These are phyloP conservation scores for Scytalopus superciliaris DNA, from an alignment of 2,113 vertebrate species.

Conservation along the genomic window DNA sequence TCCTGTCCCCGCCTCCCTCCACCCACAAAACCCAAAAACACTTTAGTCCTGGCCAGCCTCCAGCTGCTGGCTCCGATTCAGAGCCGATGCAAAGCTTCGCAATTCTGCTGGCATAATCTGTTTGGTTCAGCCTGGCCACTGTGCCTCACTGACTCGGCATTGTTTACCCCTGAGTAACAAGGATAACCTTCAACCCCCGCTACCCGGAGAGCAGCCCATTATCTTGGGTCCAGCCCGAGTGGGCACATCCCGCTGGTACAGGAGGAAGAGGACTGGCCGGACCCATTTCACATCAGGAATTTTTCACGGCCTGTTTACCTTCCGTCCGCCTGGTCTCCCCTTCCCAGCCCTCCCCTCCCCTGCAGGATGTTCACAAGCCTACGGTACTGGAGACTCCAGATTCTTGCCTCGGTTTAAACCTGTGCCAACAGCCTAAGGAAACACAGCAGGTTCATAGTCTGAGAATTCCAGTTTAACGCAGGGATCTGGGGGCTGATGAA, in stretches of 20 bases:
- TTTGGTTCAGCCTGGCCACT: slow-evolving; percentile 70
- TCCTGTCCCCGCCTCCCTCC: slow-evolving; percentile 76
- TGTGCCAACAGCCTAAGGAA: slow-evolving; percentile 52
- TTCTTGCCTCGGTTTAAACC: slow-evolving; percentile 13
- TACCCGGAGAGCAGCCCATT: neutral
- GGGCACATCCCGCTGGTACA: neutral
- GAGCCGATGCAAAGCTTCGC: slow-evolving; percentile 74
- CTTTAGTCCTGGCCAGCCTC: slow-evolving; percentile 84
- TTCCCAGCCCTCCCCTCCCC: neutral
- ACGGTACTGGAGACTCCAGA: neutral
- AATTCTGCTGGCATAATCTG: slow-evolving; percentile 76
- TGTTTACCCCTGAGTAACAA: slow-evolving; percentile 64
- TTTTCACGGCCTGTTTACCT: slow-evolving; percentile 9
- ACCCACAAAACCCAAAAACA: slow-evolving; percentile 75
- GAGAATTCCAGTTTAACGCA: slow-evolving; percentile 43
- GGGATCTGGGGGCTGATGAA: slow-evolving; percentile 47
- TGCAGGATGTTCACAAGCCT: neutral
- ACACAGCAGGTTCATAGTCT: slow-evolving; percentile 48
- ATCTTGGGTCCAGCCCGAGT: neutral
- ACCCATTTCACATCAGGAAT: neutral
- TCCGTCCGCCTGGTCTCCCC: fast-evolving
- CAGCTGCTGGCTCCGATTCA: slow-evolving; percentile 87
- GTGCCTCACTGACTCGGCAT: slow-evolving; percentile 72
- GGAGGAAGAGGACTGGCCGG: neutral
- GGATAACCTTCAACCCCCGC: slow-evolving; percentile 53